Evolutionary conservation across 1,140 invertebrate genomes (phyloP).

Genomic region (Bombus terrestris): DNA sequence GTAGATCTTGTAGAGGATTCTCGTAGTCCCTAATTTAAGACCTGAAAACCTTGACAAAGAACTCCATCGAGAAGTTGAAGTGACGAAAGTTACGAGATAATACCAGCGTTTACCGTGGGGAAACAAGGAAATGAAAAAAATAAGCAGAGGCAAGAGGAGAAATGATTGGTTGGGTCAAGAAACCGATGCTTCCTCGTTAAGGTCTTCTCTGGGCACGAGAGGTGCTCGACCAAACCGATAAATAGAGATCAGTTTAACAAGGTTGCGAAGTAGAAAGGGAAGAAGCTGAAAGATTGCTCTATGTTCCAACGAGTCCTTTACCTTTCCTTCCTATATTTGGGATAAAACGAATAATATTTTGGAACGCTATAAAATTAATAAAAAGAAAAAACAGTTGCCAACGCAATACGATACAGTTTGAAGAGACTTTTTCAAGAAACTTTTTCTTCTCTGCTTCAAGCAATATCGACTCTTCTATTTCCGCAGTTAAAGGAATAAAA

Average conservation of each 20-base stretch:
- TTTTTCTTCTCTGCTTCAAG: neutral
- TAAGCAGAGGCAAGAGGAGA: neutral
- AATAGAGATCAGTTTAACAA: conserved; percentile 67
- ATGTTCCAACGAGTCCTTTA: neutral
- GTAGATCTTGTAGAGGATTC: neutral
- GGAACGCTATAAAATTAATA: neutral
- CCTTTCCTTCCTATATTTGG: neutral
- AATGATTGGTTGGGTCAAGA: conserved; percentile 43
- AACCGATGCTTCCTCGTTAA: conserved; percentile 69
- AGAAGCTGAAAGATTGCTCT: conserved; percentile 39
- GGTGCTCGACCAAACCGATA: conserved; percentile 62
- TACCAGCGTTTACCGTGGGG: neutral
- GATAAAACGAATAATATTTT: neutral
- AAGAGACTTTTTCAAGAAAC: neutral
- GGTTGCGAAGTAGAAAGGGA: conserved; percentile 33
- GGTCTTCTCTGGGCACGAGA: conserved; percentile 37
- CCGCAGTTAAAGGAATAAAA: neutral
- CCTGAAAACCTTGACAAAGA: neutral
- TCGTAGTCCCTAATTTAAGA: neutral
- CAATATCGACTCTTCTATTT: neutral
- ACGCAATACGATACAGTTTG: neutral
- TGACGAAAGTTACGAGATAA: conserved; percentile 24
- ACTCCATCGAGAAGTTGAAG: neutral
- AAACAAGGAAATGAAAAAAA: neutral
- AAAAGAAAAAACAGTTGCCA: neutral